phyloP scores from a whole-genome alignment of 2,113 vertebrate species.

The Neomonachus schauinslandi region DNA sequence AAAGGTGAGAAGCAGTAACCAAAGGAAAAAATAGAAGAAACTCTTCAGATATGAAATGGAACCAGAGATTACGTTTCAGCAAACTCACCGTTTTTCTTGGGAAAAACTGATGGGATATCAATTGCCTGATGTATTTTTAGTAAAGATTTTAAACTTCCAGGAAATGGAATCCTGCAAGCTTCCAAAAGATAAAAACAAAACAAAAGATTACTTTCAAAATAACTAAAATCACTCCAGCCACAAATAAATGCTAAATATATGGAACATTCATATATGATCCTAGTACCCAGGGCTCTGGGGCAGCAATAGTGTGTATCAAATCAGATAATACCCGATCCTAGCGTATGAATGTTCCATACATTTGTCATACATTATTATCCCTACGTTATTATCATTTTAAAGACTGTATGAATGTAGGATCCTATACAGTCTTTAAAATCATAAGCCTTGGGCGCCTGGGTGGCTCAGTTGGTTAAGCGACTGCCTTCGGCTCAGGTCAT shows the following conservation, averaged over 20 bases:
- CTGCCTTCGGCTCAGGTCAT: too few species aligned
- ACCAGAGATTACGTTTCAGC: conserved; percentile 17
- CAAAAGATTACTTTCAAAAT: conserved; percentile 41
- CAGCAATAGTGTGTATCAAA: background rate
- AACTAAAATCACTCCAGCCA: background rate
- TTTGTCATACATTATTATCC: background rate
- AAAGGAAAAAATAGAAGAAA: conserved; percentile 21
- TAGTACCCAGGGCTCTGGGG: background rate
- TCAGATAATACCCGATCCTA: background rate
- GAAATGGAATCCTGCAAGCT: background rate
- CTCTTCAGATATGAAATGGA: background rate
- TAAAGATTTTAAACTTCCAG: background rate
- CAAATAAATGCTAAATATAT: background rate
- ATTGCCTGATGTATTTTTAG: background rate
- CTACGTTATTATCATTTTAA: background rate
- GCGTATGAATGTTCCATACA: background rate
- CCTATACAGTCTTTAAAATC: too few species aligned
- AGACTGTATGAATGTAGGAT: too few species aligned
- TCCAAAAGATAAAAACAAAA: background rate
- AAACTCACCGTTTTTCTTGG: background rate
- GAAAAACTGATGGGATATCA: conserved; percentile 3
- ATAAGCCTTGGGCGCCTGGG: too few species aligned
- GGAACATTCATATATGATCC: background rate
- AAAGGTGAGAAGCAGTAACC: background rate
- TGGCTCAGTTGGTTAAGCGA: too few species aligned